Evolutionary conservation across 1,140 invertebrate species (phyloP), one percentile per base, ranked within the genome.

Genomic region (Batillaria attramentaria): DNA sequence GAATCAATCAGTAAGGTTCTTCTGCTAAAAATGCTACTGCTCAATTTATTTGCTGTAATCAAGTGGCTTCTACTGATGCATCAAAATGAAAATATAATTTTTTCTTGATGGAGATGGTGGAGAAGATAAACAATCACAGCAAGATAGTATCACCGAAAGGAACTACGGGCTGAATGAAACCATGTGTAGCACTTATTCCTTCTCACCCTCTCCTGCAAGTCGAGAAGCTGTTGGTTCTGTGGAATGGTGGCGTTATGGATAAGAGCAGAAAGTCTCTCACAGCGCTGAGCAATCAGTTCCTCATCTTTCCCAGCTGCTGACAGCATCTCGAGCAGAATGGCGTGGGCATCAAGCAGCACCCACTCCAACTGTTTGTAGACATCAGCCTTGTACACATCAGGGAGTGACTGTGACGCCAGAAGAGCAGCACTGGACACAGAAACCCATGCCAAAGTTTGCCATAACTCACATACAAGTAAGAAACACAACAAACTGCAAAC

Each of bases 321-420:
- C 24, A 87, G 72, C 10, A 86, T 73, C 20, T 90, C 86, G 1
- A 90, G 81, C 8, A 90, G 83, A 57, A 79, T 43, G 16, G 86
- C 79, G 76, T 91, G 90, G 35, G 88, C 86, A 60, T 90, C 89
- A 4, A 91, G 81, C 57, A 91, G 79, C 2, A 91, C 86, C 89
- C 89, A 90, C 79, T 91, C 90, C 10, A 90, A 57, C 72, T 91
- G 89, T 78, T 87, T 85, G 79, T 90, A 91, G 41, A 85, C 83
- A 75, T 90, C 89, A 10, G 89, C 90, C 31, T 85, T 83, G 42
- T 81, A 79, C 2, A 89, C 79, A 18, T 79, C 85, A 0, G 90
- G 86, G 41, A 91, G 79, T 42, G 87, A 83, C 54, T 89, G 86
- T 3, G 85, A 79, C 6, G 89, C 85, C 41, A 91, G 76, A 41